These are phyloP conservation scores for Theretra japonica DNA, from an alignment of 2,888 invertebrate species.

Conservation along the genomic window DNA sequence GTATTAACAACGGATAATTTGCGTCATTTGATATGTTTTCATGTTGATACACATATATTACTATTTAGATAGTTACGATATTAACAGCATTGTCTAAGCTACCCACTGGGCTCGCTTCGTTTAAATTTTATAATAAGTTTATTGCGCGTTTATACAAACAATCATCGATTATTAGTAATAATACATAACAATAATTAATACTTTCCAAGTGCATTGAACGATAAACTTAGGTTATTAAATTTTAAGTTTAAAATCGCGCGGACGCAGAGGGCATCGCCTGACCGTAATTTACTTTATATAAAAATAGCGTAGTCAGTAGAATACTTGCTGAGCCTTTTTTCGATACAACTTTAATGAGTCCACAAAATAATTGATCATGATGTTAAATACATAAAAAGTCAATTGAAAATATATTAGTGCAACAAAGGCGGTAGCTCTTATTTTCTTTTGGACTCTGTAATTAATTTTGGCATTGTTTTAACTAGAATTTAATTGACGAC, in stretches of 20 bases:
- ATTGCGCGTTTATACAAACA: too few species aligned
- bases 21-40: background rate
- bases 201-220: slow-evolving; percentile 14
- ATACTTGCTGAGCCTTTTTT: too few species aligned
- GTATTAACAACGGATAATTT: background rate
- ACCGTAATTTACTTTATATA: background rate
- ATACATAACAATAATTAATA: background rate
- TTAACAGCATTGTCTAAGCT: background rate
- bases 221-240: background rate
- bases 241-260: background rate
- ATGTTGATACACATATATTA: background rate
- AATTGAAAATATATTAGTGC: too few species aligned
- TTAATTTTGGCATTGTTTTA: too few species aligned
- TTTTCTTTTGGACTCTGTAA: too few species aligned
- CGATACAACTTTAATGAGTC: too few species aligned
- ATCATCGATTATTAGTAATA: too few species aligned
- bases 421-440: too few species aligned
- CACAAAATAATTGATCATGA: too few species aligned
- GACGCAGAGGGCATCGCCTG: slow-evolving; percentile 10
- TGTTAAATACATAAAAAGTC: too few species aligned
- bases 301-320: background rate
- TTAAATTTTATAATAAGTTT: too few species aligned
- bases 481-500: too few species aligned
- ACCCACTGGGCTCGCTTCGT: background rate
- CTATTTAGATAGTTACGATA: background rate